Conservation (phyloP, 1,140 invertebrate species). For the Drosophila trapezifrons region DNA sequence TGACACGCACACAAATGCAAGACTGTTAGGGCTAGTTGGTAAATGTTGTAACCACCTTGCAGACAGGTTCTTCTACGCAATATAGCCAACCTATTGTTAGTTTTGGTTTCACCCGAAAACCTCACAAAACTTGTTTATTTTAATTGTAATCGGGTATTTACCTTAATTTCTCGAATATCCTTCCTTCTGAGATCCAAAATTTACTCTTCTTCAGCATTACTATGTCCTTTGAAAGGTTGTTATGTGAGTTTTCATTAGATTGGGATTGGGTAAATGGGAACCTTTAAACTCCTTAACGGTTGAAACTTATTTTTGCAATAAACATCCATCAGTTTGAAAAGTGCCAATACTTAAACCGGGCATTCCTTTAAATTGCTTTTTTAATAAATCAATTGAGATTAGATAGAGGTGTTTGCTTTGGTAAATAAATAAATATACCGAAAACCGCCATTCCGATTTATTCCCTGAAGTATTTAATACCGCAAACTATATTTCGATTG, state of each 20-base stretch:
- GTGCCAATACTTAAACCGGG: too few species aligned
- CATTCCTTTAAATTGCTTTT: not conserved
- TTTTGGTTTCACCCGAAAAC: not conserved
- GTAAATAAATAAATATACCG: conserved; percentile 20
- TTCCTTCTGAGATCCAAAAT: conserved; percentile 26
- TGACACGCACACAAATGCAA: conserved; percentile 9
- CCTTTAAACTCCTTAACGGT: not conserved
- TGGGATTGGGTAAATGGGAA: not conserved
- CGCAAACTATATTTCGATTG: not conserved
- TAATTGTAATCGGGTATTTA: not conserved
- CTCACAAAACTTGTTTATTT: too few species aligned
- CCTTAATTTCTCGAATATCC: conserved; percentile 29
- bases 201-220: conserved; percentile 10
- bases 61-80: conserved; percentile 19
- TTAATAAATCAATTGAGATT: conserved; percentile 10
- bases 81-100: not conserved
- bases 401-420: conserved; percentile 1
- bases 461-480: not conserved
- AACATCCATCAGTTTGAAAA: not conserved
- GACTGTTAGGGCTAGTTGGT: conserved; percentile 15
- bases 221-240: conserved; percentile 16
- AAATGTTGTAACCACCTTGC: conserved; percentile 1
- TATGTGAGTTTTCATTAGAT: conserved; percentile 6
- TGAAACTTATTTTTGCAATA: not conserved
- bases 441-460: not conserved